A percentile compares a stretch with the other conserved stretches of the same genome.
Evolutionary conservation across 2,113 vertebrate species (phyloP).

Genomic region (Pao palembangensis): DNA sequence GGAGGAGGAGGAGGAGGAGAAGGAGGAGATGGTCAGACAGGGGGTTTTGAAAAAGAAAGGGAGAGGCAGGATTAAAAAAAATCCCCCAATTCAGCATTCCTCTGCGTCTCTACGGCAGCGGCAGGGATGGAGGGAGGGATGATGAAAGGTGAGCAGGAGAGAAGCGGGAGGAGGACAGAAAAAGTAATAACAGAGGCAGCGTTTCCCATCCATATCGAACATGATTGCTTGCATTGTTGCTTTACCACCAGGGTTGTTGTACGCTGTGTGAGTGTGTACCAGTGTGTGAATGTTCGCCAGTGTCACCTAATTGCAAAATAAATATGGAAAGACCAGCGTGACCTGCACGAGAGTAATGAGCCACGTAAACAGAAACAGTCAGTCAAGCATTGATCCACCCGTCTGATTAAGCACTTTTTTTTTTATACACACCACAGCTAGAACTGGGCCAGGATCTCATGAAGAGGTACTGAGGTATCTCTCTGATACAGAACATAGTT

Average conservation of each 20-base stretch:
- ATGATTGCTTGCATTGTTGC: constrained; percentile 5
- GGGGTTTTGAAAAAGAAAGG: constrained; percentile 13
- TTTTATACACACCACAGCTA: no score
- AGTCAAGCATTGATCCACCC: no score
- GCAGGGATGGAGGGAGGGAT: constrained; percentile 9
- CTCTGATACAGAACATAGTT: no score
- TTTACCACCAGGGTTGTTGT: neutral
- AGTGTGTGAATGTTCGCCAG: no score
- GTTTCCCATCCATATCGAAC: constrained; percentile 8
- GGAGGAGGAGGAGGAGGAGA: constrained; percentile 7
- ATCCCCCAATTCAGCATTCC: constrained; percentile 49
- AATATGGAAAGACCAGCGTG: no score
- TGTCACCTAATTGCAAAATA: no score
- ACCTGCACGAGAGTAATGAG: no score
- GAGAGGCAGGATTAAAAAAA: constrained; percentile 28
- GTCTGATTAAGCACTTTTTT: no score
- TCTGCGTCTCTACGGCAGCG: constrained; percentile 16
- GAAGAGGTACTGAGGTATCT: no score
- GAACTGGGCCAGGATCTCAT: no score
- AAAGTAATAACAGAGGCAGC: neutral
- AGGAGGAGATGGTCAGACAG: constrained; percentile 16
- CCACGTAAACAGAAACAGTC: no score
- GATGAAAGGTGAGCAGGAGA: constrained; percentile 1
- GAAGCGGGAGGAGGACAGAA: constrained; percentile 6
- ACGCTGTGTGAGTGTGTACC: no score